Conservation (phyloP, 2,888 invertebrate genomes). For the Craniophora ligustri region DNA sequence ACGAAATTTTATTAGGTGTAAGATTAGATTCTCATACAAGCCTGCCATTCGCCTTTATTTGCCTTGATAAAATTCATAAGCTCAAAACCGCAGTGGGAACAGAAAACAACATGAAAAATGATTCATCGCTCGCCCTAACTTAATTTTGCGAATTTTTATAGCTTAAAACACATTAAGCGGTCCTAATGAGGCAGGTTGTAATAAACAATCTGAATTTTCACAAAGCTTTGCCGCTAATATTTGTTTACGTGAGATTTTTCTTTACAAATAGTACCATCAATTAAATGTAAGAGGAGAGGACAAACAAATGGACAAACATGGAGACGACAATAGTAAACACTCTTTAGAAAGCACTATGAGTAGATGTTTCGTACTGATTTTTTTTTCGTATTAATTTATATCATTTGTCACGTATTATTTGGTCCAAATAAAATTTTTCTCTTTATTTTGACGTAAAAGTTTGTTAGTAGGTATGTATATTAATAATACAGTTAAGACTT, state of each 20-base stretch:
- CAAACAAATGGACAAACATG: constrained; percentile 13
- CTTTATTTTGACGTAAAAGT: too few relatives aligned
- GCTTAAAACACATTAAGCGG: constrained; percentile 48
- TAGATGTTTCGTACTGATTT: neutral
- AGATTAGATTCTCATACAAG: too few relatives aligned
- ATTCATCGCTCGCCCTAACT: constrained; percentile 45
- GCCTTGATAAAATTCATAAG: neutral
- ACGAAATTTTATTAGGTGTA: too few relatives aligned
- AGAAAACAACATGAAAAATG: constrained; percentile 27
- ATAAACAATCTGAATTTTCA: constrained; percentile 37
- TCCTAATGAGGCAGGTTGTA: constrained; percentile 45
- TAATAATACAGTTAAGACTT: too few relatives aligned
- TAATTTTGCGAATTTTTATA: constrained; percentile 48
- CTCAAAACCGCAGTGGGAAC: constrained; percentile 14
- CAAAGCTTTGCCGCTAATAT: constrained; percentile 16
- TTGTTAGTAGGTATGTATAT: too few relatives aligned
- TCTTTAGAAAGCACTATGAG: neutral
- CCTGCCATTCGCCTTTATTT: too few relatives aligned
- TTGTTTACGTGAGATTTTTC: constrained; percentile 37
- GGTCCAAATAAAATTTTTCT: too few relatives aligned
- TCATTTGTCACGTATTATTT: too few relatives aligned
- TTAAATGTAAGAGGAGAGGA: constrained; percentile 23
- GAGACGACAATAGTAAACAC: constrained; percentile 1
- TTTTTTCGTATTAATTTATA: neutral
- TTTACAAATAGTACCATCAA: constrained; percentile 25